These are phyloP conservation scores for Amblyornis subalaris DNA, from an alignment of 2,113 vertebrate genomes.

Conservation along the genomic window DNA sequence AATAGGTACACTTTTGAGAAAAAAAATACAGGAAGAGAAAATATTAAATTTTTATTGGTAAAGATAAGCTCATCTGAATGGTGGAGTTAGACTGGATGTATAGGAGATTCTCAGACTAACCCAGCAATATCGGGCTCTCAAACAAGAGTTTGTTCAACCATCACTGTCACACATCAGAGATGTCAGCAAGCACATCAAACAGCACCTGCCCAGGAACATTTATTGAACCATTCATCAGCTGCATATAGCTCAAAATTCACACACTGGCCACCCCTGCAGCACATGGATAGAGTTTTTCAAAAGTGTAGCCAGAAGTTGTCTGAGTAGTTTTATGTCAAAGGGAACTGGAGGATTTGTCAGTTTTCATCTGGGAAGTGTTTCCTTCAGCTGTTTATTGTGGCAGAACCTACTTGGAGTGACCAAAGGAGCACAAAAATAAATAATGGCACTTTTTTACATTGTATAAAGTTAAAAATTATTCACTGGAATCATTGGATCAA, in stretches of 20 bases:
- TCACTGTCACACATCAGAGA: background rate
- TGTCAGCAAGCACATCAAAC: background rate
- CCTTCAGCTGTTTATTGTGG: background rate
- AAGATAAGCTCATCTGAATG: background rate
- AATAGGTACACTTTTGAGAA: background rate
- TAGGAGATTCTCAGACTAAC: background rate
- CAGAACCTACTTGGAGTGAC: background rate
- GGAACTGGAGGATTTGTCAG: background rate
- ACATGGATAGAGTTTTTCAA: background rate
- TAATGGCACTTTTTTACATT: accelerated
- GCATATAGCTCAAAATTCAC: background rate
- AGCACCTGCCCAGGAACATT: background rate
- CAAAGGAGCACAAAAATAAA: background rate
- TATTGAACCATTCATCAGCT: background rate
- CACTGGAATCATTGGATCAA: background rate
- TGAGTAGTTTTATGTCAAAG: background rate
- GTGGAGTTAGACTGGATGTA: background rate
- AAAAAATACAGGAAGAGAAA: background rate
- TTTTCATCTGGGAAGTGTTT: background rate
- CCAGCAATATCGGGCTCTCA: background rate
- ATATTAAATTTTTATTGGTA: background rate
- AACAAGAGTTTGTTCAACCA: background rate
- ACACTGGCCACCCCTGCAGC: background rate
- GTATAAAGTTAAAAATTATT: background rate
- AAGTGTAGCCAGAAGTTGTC: background rate